Evolutionary conservation across 1,140 invertebrate species (phyloP).

Genomic region (Planococcus citri): DNA sequence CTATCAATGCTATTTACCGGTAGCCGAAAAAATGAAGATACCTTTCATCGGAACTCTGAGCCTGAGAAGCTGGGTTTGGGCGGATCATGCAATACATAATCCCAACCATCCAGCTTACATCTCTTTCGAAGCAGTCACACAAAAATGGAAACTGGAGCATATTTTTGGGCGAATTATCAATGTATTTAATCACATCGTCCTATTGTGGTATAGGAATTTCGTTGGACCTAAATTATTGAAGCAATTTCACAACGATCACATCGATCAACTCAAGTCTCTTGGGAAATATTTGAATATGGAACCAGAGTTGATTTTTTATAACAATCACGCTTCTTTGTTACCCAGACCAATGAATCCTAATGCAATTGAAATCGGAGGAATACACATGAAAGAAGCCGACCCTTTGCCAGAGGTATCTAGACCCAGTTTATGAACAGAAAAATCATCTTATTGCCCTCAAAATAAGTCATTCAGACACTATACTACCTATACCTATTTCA

Average conservation of each 20-base stretch:
- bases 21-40: neutral
- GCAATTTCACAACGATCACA: neutral
- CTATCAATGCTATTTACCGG: neutral
- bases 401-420: constrained; percentile 40
- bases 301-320: constrained; percentile 1
- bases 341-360: constrained; percentile 43
- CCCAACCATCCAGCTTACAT: neutral
- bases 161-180: neutral
- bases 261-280: neutral
- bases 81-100: neutral
- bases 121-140: neutral
- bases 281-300: neutral
- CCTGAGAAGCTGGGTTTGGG: neutral
- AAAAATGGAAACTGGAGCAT: neutral
- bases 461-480: too few relatives aligned
- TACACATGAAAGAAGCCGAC: constrained; percentile 44
- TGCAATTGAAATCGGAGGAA: constrained; percentile 51
- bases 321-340: constrained; percentile 16
- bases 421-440: too few relatives aligned
- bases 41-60: neutral
- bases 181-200: neutral
- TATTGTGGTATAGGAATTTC: neutral
- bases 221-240: neutral
- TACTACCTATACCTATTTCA: too few relatives aligned
- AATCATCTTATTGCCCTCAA: too few relatives aligned